phyloP scores from a whole-genome alignment of 2,113 vertebrate genomes.

The Clarias magur region DNA sequence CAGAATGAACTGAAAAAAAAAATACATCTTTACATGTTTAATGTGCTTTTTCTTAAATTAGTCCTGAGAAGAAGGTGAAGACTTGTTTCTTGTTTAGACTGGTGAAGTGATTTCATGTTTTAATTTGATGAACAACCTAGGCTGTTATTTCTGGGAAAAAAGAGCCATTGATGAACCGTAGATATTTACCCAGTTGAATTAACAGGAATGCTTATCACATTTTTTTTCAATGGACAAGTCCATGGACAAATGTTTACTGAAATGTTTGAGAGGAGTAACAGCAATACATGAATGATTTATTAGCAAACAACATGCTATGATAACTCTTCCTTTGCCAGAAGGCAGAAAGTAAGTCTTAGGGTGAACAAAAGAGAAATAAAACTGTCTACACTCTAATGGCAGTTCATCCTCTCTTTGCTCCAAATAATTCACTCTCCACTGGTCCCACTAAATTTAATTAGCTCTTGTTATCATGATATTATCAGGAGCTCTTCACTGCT shows the following conservation, averaged over 20 bases:
- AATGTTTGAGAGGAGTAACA: slow-evolving; percentile 9
- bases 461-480: slow-evolving; percentile 71
- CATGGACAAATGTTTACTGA: slow-evolving; percentile 16
- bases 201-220: neutral
- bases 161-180: neutral
- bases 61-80: neutral
- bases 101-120: neutral
- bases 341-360: slow-evolving; percentile 11
- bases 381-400: slow-evolving; percentile 43
- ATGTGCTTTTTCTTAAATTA: neutral
- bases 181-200: neutral
- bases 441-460: slow-evolving; percentile 82
- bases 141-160: slow-evolving; percentile 3
- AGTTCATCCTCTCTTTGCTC: slow-evolving; percentile 52
- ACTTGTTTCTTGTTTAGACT: neutral
- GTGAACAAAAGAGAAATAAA: slow-evolving; percentile 48
- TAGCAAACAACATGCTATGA: slow-evolving; percentile 22
- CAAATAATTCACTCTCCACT: slow-evolving; percentile 77
- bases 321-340: slow-evolving; percentile 8
- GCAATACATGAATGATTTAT: slow-evolving; percentile 37
- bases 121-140: neutral
- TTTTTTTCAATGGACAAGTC: neutral
- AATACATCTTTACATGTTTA: neutral
- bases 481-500: slow-evolving; percentile 60
- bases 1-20: neutral